Evolutionary conservation across 2,113 vertebrate genomes (phyloP).

Genomic region (Thryonomys swinderianus): DNA sequence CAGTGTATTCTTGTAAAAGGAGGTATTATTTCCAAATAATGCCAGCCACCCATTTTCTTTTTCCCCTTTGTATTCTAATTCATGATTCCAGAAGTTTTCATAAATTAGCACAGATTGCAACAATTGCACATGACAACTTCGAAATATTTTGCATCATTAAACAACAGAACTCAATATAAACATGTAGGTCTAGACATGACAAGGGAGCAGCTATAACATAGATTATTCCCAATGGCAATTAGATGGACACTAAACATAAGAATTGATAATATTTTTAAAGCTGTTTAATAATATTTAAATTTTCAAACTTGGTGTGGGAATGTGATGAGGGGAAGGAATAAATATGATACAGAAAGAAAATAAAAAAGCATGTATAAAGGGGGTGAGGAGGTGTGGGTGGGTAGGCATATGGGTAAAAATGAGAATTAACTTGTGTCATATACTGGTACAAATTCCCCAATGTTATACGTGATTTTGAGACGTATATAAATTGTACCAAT

Average conservation of each 20-base stretch:
- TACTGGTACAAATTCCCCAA: too few species aligned
- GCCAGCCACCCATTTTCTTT: background rate
- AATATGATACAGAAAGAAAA: too few species aligned
- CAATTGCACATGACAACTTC: background rate
- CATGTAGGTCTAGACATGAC: background rate
- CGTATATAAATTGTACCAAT: too few species aligned
- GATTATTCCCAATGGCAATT: background rate
- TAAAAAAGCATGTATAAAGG: too few species aligned
- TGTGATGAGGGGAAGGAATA: too few species aligned
- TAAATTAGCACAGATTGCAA: background rate
- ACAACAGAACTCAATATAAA: background rate
- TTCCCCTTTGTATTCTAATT: background rate
- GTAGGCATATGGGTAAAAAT: too few species aligned
- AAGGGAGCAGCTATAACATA: background rate
- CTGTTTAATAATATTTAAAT: background rate
- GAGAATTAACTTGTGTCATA: too few species aligned
- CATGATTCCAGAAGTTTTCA: background rate
- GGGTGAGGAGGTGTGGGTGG: too few species aligned
- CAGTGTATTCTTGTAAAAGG: background rate
- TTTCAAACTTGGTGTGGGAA: background rate
- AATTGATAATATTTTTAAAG: slow-evolving; percentile 8
- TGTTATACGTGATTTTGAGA: too few species aligned
- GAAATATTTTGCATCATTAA: slow-evolving; percentile 7
- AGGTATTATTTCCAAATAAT: slow-evolving; percentile 12
- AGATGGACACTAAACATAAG: background rate